These are phyloP conservation scores for Drosophila falleni DNA, from an alignment of 2,888 invertebrate species.

Conservation along the genomic window DNA sequence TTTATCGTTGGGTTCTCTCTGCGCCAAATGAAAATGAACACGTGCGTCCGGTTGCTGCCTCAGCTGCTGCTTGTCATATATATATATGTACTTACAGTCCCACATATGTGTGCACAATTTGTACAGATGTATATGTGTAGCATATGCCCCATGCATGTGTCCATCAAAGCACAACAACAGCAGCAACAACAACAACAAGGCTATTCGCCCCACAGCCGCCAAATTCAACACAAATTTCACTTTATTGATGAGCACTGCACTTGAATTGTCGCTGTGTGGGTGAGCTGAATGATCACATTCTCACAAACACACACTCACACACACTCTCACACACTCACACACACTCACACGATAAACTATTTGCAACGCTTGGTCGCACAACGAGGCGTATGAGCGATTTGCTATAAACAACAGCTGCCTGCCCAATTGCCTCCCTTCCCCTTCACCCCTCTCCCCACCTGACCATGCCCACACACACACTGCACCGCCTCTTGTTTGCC, in stretches of 20 bases:
- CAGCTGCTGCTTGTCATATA: constrained; percentile 39
- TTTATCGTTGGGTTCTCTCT: constrained; percentile 76
- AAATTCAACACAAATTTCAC: constrained; percentile 68
- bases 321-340: constrained; percentile 14
- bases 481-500: constrained; percentile 41
- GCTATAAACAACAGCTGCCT: constrained; percentile 67
- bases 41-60: constrained; percentile 82
- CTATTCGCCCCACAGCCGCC: constrained; percentile 58
- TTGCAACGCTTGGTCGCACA: constrained; percentile 74
- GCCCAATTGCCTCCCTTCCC: constrained; percentile 10
- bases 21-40: constrained; percentile 83
- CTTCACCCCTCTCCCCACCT: not conserved
- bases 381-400: constrained; percentile 78
- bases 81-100: constrained; percentile 7
- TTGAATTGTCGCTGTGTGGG: constrained; percentile 64
- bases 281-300: constrained; percentile 45
- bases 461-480: constrained; percentile 9
- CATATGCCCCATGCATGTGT: constrained; percentile 59
- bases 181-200: constrained; percentile 43
- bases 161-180: constrained; percentile 55
- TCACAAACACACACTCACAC: constrained; percentile 19
- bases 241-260: constrained; percentile 76
- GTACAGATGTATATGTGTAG: constrained; percentile 26
- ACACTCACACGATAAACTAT: constrained; percentile 45
- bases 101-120: constrained; percentile 23